Conservation (phyloP, 2,113 vertebrate genomes). For the Bambusicola thoracicus region DNA sequence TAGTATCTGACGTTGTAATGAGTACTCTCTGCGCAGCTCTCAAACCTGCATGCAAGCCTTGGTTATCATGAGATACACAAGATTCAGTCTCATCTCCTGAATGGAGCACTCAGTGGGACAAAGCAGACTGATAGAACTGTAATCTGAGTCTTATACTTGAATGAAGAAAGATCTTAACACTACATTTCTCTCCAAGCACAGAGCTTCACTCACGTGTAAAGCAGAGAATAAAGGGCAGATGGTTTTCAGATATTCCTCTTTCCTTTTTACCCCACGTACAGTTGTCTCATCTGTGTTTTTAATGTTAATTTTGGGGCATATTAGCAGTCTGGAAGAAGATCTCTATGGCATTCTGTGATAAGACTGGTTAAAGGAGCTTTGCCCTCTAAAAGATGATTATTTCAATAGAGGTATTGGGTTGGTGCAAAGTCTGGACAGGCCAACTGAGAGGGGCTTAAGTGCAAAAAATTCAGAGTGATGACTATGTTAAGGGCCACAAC, state of each 20-base stretch:
- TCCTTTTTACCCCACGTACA: background rate
- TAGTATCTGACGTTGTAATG: fast-evolving
- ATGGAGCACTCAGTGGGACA: background rate
- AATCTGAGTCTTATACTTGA: background rate
- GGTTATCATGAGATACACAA: background rate
- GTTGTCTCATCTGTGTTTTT: background rate
- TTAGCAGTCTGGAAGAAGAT: background rate
- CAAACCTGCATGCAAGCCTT: background rate
- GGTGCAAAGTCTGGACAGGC: background rate
- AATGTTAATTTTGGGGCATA: background rate
- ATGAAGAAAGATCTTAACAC: background rate
- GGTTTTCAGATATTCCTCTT: background rate
- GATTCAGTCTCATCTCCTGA: background rate
- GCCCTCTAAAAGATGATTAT: background rate
- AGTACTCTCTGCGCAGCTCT: background rate
- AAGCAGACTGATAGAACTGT: background rate
- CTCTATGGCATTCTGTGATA: background rate
- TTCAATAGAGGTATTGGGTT: background rate
- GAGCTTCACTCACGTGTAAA: background rate
- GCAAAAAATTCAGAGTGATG: background rate
- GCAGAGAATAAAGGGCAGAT: background rate
- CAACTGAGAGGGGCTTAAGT: background rate
- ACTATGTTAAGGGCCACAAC: background rate
- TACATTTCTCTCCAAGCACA: background rate
- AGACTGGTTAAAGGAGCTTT: background rate